A percentile compares a stretch with the other conserved stretches of the same genome.
Conservation (phyloP, 2,888 invertebrate genomes). For the Automeris io region DNA sequence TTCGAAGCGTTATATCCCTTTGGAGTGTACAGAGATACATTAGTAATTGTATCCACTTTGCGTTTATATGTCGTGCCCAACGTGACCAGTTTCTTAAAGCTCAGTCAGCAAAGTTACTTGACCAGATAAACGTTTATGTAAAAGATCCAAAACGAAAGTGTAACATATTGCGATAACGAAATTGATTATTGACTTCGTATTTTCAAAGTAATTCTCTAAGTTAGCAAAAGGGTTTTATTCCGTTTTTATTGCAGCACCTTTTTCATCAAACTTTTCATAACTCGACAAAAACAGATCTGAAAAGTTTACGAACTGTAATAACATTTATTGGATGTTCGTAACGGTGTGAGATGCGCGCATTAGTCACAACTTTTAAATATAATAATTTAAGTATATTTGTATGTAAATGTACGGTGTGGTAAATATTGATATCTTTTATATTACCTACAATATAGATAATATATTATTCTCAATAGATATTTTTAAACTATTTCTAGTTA, state of each 20-base stretch:
- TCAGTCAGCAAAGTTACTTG: too few species aligned
- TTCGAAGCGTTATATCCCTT: too few species aligned
- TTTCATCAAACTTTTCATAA: conserved; percentile 19
- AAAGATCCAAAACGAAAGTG: neutral
- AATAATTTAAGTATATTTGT: neutral
- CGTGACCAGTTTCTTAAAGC: too few species aligned
- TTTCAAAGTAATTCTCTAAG: conserved; percentile 3
- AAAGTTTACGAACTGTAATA: conserved; percentile 5
- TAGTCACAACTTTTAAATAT: neutral
- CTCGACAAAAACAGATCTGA: conserved; percentile 3
- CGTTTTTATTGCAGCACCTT: conserved; percentile 18
- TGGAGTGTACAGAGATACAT: too few species aligned
- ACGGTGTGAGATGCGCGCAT: neutral
- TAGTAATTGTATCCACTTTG: too few species aligned
- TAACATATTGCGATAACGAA: neutral
- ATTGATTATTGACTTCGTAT: conserved; percentile 3
- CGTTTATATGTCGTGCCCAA: too few species aligned
- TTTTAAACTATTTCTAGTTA: too few species aligned
- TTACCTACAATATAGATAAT: too few species aligned
- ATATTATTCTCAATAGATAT: too few species aligned
- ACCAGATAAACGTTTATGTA: too few species aligned
- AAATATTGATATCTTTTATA: too few species aligned
- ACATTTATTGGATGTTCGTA: conserved; percentile 2
- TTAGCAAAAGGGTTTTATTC: conserved; percentile 16
- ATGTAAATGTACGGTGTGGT: too few species aligned